These are phyloP conservation scores for Salvelinus alpinus DNA, from an alignment of 2,113 vertebrate species.

Conservation along the genomic window DNA sequence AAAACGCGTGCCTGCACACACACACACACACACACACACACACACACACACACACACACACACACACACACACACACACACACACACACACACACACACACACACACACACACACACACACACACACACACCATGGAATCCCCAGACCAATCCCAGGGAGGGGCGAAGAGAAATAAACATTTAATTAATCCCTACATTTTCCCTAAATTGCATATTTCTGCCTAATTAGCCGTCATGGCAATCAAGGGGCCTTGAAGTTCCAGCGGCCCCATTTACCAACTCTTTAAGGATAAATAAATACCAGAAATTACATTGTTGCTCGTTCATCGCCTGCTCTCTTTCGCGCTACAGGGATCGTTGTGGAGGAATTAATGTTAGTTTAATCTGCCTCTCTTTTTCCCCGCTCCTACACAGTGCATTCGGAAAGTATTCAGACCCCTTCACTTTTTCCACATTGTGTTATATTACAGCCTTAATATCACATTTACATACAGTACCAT, in stretches of 20 bases:
- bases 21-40: slow-evolving; percentile 28
- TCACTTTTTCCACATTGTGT: no score
- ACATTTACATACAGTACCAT: no score
- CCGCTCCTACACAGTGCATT: slow-evolving; percentile 28
- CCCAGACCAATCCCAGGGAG: slow-evolving; percentile 32
- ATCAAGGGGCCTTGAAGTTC: slow-evolving; percentile 47
- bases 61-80: slow-evolving; percentile 15
- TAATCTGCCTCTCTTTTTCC: slow-evolving; percentile 71
- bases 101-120: slow-evolving; percentile 23
- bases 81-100: slow-evolving; percentile 21
- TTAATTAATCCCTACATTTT: slow-evolving; percentile 68
- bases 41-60: slow-evolving; percentile 32
- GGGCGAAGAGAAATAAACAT: slow-evolving; percentile 74
- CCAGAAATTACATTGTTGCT: slow-evolving; percentile 63
- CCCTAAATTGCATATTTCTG: slow-evolving; percentile 65
- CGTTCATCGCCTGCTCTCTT: slow-evolving; percentile 75
- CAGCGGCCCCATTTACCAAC: slow-evolving; percentile 41
- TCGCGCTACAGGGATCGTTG: slow-evolving; percentile 62
- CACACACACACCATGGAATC: slow-evolving; percentile 17
- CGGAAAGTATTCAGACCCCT: no score
- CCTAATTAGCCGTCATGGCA: slow-evolving; percentile 70
- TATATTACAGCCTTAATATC: no score
- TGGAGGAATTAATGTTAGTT: slow-evolving; percentile 75
- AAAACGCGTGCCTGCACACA: slow-evolving; percentile 25
- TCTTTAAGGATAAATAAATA: slow-evolving; percentile 77